Evolutionary conservation across 2,797 vertebrate species (phyloP), one percentile per base, ranked within the genome.

Genomic region (Natrix natrix): DNA sequence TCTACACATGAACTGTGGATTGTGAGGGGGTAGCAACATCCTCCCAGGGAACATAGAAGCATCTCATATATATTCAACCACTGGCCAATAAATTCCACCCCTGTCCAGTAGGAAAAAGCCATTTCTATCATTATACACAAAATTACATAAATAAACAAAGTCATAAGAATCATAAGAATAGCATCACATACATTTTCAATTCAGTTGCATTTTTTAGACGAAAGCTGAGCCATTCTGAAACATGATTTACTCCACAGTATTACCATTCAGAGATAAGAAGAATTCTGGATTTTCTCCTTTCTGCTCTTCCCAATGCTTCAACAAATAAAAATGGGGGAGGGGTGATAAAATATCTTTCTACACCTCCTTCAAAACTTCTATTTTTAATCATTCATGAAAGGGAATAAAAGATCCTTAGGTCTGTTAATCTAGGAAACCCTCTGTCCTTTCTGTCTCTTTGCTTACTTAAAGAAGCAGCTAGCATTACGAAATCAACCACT

Each of bases 1-100:
- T 96, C 96, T 97, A 95, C 88, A 96, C 92, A 95, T 94, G 95
- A 97, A 94, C 93, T 91, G 95, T 93, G 92, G 93, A 93, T 92
- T 87, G 69, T 17, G 32, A 78, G 32, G 1, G 0, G 17, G 32
- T 56, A 43, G 54, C 55, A 57, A 7, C 14, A 69, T 32, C 6
- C 28, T 69, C 13, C n/a, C n/a, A 28, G 63, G 28, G 13, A 66
- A 13, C 5, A 69, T 7, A 69, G 5, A 69, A 13, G n/a, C 32
- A 52, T n/a, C 57, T 91, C 4, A 43, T 37, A 90, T n/a, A 89
- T 52, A 61, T 13, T 20, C 4, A 74, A 7, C 8, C 26, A 16
- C 8, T 91, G 61, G 43, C 11, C 54, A 74, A n/a, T 22, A 12
- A 8, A 6, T 22, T 32, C n/a, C 16, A 55, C 7, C 22, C 22